phyloP scores from a whole-genome alignment of 2,113 vertebrate genomes.

The Atrichornis clamosus region DNA sequence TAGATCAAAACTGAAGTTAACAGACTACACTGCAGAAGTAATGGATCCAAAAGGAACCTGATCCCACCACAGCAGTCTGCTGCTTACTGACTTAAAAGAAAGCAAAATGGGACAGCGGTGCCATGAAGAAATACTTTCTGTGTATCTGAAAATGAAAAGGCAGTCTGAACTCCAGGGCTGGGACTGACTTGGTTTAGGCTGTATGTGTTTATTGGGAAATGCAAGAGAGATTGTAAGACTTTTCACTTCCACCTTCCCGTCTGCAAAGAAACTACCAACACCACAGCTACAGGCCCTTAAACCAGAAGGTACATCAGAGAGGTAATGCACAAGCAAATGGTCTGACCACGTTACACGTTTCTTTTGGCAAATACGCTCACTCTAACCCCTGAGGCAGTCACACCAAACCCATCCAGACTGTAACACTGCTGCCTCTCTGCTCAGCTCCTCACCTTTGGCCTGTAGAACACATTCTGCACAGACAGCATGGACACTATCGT shows the following conservation, averaged over 20 bases:
- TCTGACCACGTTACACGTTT: neutral
- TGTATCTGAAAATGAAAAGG: neutral
- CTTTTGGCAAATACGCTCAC: neutral
- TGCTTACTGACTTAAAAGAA: neutral
- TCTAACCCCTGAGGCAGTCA: neutral
- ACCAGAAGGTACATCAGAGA: neutral
- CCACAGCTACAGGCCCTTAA: neutral
- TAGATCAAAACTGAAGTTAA: neutral
- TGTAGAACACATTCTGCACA: slow-evolving; percentile 97
- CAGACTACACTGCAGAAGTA: neutral
- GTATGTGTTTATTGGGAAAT: neutral
- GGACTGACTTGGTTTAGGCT: neutral
- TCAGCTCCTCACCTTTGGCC: slow-evolving; percentile 84
- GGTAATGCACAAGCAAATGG: neutral
- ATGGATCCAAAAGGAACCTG: neutral
- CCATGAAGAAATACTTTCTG: neutral
- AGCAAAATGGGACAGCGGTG: neutral
- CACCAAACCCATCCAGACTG: neutral
- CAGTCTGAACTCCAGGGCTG: neutral
- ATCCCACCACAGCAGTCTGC: neutral
- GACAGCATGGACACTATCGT: slow-evolving; percentile 98
- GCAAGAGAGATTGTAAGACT: neutral
- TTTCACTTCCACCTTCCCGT: neutral
- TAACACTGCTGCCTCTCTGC: neutral
- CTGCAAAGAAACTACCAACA: neutral